phyloP scores from a whole-genome alignment of 2,888 invertebrate genomes.

The Thereva unica region DNA sequence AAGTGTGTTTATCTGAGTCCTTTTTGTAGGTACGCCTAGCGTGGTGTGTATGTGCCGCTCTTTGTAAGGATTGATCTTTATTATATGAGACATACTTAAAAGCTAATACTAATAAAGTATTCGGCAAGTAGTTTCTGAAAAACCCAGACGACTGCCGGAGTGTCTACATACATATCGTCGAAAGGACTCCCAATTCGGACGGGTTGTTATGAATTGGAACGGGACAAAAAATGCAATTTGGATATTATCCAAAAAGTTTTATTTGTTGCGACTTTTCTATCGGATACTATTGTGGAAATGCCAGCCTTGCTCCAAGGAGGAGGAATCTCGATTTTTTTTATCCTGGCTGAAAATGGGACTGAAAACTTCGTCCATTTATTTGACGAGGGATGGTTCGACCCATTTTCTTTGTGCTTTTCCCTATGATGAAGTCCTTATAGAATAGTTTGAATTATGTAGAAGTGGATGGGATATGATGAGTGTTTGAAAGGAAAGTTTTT shows the following conservation, averaged over 20 bases:
- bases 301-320: conserved; percentile 24
- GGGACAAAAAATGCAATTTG: conserved; percentile 31
- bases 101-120: conserved; percentile 47
- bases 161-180: too few relatives aligned
- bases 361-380: conserved; percentile 33
- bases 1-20: background rate
- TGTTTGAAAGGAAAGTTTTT: too few relatives aligned
- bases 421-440: conserved; percentile 7
- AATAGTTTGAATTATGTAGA: too few relatives aligned
- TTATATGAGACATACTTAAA: conserved; percentile 47
- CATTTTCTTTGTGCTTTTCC: conserved; percentile 26
- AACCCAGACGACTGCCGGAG: conserved; percentile 23
- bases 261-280: conserved; percentile 35
- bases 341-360: background rate
- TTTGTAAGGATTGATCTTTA: conserved; percentile 44
- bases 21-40: conserved; percentile 3
- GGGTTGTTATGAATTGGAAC: conserved; percentile 27
- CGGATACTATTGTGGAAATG: conserved; percentile 11
- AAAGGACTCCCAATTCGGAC: conserved; percentile 9
- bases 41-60: background rate
- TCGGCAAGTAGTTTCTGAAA: conserved; percentile 36
- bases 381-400: conserved; percentile 29
- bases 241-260: conserved; percentile 34
- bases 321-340: background rate
- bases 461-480: too few relatives aligned